Evolutionary conservation across 2,797 vertebrate genomes (phyloP).

Genomic region (Tadarida brasiliensis): DNA sequence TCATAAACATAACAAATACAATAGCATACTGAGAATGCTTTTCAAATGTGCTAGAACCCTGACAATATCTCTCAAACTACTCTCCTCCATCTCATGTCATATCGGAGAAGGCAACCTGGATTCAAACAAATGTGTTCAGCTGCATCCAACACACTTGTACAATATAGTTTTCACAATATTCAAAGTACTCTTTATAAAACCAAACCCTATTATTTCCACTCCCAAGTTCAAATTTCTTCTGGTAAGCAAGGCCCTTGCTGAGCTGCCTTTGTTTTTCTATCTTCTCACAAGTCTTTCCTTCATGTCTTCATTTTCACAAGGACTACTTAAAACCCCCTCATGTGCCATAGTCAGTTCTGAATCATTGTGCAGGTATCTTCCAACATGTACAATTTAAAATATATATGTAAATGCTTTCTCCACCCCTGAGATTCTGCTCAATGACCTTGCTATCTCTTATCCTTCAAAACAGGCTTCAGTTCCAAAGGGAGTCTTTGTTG

Average conservation of each 20-base stretch:
- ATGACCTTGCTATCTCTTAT: background rate
- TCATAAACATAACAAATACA: background rate
- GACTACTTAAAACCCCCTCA: background rate
- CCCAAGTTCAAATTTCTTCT: background rate
- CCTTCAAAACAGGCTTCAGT: background rate
- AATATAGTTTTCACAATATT: background rate
- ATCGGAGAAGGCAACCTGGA: background rate
- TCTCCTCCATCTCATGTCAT: background rate
- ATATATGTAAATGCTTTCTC: background rate
- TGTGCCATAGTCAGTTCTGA: background rate
- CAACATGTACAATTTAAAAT: background rate
- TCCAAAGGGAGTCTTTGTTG: background rate
- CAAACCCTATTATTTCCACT: background rate
- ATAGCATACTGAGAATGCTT: background rate
- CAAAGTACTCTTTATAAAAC: background rate
- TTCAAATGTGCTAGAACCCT: background rate
- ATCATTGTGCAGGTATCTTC: background rate
- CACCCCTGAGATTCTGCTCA: background rate
- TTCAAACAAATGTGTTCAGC: background rate
- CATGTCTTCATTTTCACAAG: background rate
- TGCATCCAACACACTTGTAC: accelerated
- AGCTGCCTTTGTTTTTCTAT: background rate
- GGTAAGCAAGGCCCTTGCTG: background rate
- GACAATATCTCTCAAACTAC: background rate
- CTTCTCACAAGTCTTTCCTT: background rate